Evolutionary conservation across 2,797 vertebrate species (phyloP).

Genomic region (Hemitrygon akajei): DNA sequence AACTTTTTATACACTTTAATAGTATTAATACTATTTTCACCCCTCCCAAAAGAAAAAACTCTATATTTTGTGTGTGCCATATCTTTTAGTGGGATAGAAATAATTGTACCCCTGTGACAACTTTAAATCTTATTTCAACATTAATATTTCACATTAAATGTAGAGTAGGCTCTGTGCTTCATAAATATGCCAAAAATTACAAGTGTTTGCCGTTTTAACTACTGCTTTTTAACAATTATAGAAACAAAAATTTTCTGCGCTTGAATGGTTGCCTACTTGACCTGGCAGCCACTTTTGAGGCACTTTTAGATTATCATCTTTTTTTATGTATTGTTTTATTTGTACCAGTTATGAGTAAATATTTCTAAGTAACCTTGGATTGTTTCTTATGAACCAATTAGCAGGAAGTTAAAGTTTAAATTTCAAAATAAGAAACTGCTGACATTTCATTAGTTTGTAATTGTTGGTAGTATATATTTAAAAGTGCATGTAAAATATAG

Average conservation of each 20-base stretch:
- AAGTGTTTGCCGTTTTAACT: neutral
- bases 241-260: no score
- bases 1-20: neutral
- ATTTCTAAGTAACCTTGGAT: neutral
- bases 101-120: neutral
- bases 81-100: neutral
- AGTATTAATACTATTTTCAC: no score
- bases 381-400: neutral
- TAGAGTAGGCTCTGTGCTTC: neutral
- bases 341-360: neutral
- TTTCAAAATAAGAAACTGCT: neutral
- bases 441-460: neutral
- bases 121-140: neutral
- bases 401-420: neutral
- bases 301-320: neutral
- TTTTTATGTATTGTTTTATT: neutral
- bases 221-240: neutral
- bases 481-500: neutral
- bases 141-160: neutral
- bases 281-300: neutral
- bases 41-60: neutral
- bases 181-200: neutral
- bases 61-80: neutral
- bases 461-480: neutral
- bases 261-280: neutral